Conservation (phyloP, 2,113 vertebrate species). For the Corvus moneduloides region DNA sequence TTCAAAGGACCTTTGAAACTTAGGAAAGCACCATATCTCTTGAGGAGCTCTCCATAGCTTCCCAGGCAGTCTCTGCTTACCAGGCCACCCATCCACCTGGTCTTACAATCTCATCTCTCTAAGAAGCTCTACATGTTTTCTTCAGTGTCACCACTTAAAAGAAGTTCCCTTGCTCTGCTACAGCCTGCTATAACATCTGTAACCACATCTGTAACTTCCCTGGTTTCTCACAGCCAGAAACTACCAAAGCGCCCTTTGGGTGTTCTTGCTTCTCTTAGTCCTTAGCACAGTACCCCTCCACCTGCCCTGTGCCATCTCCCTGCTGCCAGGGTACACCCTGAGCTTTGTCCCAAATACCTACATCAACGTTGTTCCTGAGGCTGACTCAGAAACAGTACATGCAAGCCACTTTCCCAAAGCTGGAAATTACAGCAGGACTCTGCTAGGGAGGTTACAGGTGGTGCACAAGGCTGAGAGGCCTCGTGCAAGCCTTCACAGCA, state of each 20-base stretch:
- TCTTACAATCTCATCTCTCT: neutral
- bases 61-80: neutral
- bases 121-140: neutral
- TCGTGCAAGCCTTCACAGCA: neutral
- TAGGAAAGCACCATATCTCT: neutral
- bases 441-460: neutral
- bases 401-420: neutral
- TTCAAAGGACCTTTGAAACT: neutral
- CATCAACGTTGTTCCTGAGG: accelerated
- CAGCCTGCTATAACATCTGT: neutral
- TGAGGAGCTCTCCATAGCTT: neutral
- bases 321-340: neutral
- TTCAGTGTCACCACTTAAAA: neutral
- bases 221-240: neutral
- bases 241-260: accelerated
- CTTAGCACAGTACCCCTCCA: neutral
- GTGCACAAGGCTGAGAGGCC: neutral
- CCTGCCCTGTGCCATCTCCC: neutral
- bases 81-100: neutral
- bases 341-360: neutral
- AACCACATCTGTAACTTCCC: neutral
- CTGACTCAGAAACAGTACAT: accelerated
- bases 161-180: neutral
- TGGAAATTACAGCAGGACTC: neutral
- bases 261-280: neutral